These are phyloP conservation scores for Drosophila demipolita DNA, from an alignment of 2,888 invertebrate genomes.

Conservation along the genomic window DNA sequence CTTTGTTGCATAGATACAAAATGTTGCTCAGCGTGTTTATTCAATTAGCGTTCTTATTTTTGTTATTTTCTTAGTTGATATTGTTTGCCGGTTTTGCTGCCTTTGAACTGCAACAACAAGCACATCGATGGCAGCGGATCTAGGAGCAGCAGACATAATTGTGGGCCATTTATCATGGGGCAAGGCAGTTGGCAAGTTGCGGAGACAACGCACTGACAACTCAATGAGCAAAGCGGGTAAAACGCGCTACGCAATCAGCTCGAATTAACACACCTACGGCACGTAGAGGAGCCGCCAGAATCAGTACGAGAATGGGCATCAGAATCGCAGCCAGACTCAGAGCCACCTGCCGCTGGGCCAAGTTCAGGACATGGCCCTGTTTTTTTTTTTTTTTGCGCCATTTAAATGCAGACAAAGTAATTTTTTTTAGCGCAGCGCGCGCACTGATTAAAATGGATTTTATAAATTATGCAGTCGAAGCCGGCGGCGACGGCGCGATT, in stretches of 20 bases:
- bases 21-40: conserved; percentile 63
- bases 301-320: conserved; percentile 6
- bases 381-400: conserved; percentile 40
- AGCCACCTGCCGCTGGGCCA: conserved; percentile 76
- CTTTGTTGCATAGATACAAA: conserved; percentile 16
- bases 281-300: conserved; percentile 51
- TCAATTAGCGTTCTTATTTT: conserved; percentile 62
- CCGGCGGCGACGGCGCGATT: conserved; percentile 64
- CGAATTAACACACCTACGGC: conserved; percentile 75
- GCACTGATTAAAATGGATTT: conserved; percentile 81
- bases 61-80: conserved; percentile 14
- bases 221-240: conserved; percentile 74
- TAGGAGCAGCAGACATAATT: conserved; percentile 67
- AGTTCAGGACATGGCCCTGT: conserved; percentile 66
- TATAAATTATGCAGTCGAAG: conserved; percentile 77
- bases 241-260: conserved; percentile 58
- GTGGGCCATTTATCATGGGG: conserved; percentile 76
- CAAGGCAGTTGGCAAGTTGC: conserved; percentile 55
- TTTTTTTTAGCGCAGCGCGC: conserved; percentile 66
- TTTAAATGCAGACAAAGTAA: conserved; percentile 84
- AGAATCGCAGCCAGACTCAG: conserved; percentile 1
- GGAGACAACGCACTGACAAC: conserved; percentile 74
- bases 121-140: conserved; percentile 54
- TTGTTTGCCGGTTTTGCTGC: conserved; percentile 52
- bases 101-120: conserved; percentile 47